Base-by-base conservation (phyloP, 1,140 invertebrate genomes). In the Lepidotrigona ventralis region DNA sequence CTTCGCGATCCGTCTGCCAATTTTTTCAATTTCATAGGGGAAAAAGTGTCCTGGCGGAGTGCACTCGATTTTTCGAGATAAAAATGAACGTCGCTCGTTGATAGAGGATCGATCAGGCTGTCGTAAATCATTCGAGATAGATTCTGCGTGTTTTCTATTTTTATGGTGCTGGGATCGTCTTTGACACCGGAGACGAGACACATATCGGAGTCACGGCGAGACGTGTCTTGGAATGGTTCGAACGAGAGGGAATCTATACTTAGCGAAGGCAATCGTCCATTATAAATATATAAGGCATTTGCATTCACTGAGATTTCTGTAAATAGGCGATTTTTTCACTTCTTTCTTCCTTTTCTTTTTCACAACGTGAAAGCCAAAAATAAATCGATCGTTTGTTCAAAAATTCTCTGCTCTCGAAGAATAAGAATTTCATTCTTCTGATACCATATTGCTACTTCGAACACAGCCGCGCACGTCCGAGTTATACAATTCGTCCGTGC, bases 211-310 rank as follows among this genome's bases (percentile, higher is more conserved):
- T 84, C 64, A 81, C 68, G 88, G 80, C 80, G 79, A 71, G 68
- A 68, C 88, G 87, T 88, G 90, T 81, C 91, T 92, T 87, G 87
- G 91, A 91, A 92, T 91, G 90, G 91, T 69, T 88, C 89, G 89
- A 72, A 76, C 70, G 79, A 88, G 88, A 78, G 89, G 66, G 81
- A 83, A 86, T 85, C 91, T 92, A 93, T 91, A 92, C 88, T 92
- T 93, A 92, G 91, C 86, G 72, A 86, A 79, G 75, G 69, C 85
- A 74, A 87, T 88, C 89, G 83, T 69, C 63, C 81, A 85, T 89
- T 90, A 88, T 86, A 87, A 91, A 92, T 91, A 91, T 86, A 91
- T 86, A 91, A 88, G 83, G 83, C 78, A 58, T 12, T 79, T 63
- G 53, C 69, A 46, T 8, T 46, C 33, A 54, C 77, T 74, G 60